A percentile compares a stretch with the other conserved stretches of the same genome.
phyloP scores from a whole-genome alignment of 2,113 vertebrate species.

The Prochilodus magdalenae region DNA sequence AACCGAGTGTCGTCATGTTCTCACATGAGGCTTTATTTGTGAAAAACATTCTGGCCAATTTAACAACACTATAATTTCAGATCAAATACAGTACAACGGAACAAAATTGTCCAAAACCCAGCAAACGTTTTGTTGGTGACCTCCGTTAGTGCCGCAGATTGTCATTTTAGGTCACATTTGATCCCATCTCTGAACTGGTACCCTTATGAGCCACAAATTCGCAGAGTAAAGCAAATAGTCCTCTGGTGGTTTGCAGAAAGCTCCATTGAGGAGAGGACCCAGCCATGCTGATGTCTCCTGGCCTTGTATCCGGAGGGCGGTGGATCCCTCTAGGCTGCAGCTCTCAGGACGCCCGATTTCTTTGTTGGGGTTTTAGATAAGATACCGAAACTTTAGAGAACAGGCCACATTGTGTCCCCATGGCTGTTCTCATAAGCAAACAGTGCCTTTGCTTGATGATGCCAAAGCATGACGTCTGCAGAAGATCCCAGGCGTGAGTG shows the following conservation, averaged over 20 bases:
- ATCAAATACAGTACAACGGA: conserved; percentile 37
- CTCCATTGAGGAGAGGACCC: not conserved
- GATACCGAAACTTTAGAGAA: conserved; percentile 9
- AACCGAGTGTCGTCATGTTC: conserved; percentile 31
- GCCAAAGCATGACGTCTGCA: conserved; percentile 33
- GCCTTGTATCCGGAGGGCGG: not conserved
- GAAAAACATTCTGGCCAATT: conserved; percentile 48
- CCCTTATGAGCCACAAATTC: conserved; percentile 14
- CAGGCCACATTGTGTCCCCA: not conserved
- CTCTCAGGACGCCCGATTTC: not conserved
- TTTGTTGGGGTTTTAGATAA: not conserved
- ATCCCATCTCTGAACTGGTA: not conserved
- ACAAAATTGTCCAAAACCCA: conserved; percentile 45
- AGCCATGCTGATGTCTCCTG: conserved; percentile 39
- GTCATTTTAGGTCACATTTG: conserved; percentile 11
- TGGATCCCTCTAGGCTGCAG: conserved; percentile 1
- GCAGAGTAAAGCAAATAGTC: conserved; percentile 14
- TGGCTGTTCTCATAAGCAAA: conserved; percentile 18
- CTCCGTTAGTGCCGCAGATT: not conserved
- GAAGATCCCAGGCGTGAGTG: conserved; percentile 34
- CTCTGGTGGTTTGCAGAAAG: not conserved
- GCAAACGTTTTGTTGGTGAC: conserved; percentile 4
- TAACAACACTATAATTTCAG: conserved; percentile 46
- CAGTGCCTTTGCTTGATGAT: conserved; percentile 6
- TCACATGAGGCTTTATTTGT: conserved; percentile 52